These are phyloP conservation scores for Stichopus chloronotus DNA, from an alignment of 35 echinoderm and acorn worm genomes.

Conservation along the genomic window DNA sequence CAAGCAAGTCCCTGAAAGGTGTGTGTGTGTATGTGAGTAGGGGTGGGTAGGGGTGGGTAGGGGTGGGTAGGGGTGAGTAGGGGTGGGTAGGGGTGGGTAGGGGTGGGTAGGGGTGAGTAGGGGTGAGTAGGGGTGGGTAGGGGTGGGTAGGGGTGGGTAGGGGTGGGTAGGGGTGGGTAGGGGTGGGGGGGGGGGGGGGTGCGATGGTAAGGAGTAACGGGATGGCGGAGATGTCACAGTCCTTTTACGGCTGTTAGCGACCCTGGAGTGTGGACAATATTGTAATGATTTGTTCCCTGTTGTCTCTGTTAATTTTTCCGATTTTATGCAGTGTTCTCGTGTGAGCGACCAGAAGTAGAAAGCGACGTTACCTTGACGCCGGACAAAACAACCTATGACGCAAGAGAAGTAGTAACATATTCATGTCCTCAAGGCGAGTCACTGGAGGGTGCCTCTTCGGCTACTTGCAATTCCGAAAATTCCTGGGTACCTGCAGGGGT, in stretches of 20 bases:
- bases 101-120: too few relatives aligned
- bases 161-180: too few relatives aligned
- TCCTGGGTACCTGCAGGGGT: background rate
- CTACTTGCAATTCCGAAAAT: background rate
- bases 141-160: too few relatives aligned
- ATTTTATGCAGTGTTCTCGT: background rate
- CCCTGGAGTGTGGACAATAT: too few relatives aligned
- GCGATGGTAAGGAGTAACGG: background rate
- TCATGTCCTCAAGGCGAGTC: background rate
- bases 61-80: too few relatives aligned
- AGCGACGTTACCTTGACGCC: background rate
- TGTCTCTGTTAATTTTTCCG: background rate
- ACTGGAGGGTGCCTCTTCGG: background rate
- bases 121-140: too few relatives aligned
- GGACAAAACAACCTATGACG: background rate
- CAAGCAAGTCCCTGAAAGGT: too few relatives aligned
- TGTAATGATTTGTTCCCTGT: too few relatives aligned
- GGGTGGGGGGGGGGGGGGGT: too few relatives aligned
- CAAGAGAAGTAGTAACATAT: background rate
- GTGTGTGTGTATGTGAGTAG: too few relatives aligned
- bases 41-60: too few relatives aligned
- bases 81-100: too few relatives aligned
- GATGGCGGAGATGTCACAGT: background rate
- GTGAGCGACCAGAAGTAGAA: background rate
- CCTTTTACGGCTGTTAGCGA: background rate